Evolutionary conservation across 2,113 vertebrate species (phyloP), one percentile per base, ranked within the genome.

Genomic region (Bucco capensis): DNA sequence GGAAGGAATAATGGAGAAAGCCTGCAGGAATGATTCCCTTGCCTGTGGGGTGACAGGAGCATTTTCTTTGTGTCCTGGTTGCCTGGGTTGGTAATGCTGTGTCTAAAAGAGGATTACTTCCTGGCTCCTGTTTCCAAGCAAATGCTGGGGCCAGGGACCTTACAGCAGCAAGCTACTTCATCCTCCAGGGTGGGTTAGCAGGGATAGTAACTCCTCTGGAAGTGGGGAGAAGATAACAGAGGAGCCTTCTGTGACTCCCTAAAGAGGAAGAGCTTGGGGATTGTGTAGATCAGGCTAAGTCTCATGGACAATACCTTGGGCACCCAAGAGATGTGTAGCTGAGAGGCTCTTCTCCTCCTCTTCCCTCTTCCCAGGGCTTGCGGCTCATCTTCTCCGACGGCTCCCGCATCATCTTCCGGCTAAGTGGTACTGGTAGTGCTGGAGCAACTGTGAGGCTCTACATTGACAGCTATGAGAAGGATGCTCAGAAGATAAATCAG

Each of bases 381-480:
- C 93, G 99, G 94, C 98, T 99, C 93, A 98, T 99, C 97, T 99
- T 99, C 95, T 96, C 98, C 2, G 99, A 99, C 1, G 99, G 99
- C 56, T 99, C 99, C 24, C 98, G 99, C 51, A 97, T 99, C 80
- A 99, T 99, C 95, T 99, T 99, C 98, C 98, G 99, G 53, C 98
- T 99, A 67, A 99, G 99, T 3, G 99, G 99, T 42, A 99, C 99
- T 1, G 99, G 99, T 95, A 99, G 99, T 4, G 98, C 99, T 0
- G 99, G 99, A 31, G 99, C 99, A 53, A 99, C 99, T 11, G 89
- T 99, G 88, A 97, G 99, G 40, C 98, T 99, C 35, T 99, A 99
- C 97, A 98, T 99, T 8, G 99, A 99, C 97, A 99, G 99, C 98
- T 99, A 99, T 7, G 99, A 99, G 97, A 99, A 99, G 47, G 99